phyloP scores from a whole-genome alignment of 2,888 invertebrate species.

The Charanyca ferruginea region DNA sequence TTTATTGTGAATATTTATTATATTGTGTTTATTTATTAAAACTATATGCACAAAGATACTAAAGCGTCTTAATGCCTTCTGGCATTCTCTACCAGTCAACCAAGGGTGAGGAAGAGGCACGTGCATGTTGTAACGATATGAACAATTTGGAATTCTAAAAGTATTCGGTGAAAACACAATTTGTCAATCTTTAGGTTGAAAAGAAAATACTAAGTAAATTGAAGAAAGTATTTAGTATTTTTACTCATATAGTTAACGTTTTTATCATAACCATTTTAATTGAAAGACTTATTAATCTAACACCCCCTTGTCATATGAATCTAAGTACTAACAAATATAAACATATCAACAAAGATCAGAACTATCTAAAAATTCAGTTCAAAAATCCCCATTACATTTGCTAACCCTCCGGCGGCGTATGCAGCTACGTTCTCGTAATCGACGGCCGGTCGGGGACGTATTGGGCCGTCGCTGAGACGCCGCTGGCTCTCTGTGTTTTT shows the following conservation, averaged over 20 bases:
- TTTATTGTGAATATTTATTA: too few species aligned
- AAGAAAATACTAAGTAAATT: too few species aligned
- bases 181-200: too few species aligned
- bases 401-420: slow-evolving; percentile 77
- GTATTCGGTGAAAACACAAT: too few species aligned
- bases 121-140: too few species aligned
- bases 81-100: too few species aligned
- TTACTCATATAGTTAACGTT: not conserved
- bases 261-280: not conserved
- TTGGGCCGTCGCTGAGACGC: slow-evolving; percentile 89
- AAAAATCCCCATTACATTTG: slow-evolving; percentile 64
- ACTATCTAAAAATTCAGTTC: slow-evolving; percentile 46
- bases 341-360: slow-evolving; percentile 25
- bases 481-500: slow-evolving; percentile 83
- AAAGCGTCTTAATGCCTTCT: too few species aligned
- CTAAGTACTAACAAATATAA: slow-evolving; percentile 9
- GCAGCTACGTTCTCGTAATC: slow-evolving; percentile 84
- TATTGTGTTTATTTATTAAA: too few species aligned
- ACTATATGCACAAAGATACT: too few species aligned
- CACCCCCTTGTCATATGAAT: not conserved
- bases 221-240: not conserved
- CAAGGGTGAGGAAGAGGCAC: too few species aligned
- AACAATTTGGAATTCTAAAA: too few species aligned
- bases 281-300: not conserved
- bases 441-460: slow-evolving; percentile 89